Evolutionary conservation across 2,797 vertebrate genomes (phyloP).

Genomic region (Odontamblyopus rebecca): DNA sequence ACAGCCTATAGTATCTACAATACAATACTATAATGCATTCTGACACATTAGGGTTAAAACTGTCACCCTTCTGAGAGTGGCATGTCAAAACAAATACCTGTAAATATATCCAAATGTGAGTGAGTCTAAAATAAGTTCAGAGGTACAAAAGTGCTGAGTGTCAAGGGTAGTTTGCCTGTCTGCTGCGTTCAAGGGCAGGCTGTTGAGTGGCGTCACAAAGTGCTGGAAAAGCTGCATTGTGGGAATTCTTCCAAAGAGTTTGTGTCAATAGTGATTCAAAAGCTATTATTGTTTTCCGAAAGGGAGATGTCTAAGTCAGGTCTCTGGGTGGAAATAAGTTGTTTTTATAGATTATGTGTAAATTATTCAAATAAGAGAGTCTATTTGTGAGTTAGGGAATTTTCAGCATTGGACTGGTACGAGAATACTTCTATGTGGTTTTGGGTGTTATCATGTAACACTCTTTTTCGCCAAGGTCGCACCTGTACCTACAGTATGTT

Average conservation of each 20-base stretch:
- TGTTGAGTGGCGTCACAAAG: constrained; percentile 42
- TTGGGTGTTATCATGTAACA: too few species aligned
- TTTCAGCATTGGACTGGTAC: too few species aligned
- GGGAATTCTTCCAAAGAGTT: constrained; percentile 30
- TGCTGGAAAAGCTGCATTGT: constrained; percentile 31
- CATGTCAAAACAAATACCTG: constrained; percentile 14
- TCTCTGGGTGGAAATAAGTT: not conserved
- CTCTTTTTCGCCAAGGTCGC: too few species aligned
- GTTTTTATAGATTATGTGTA: not conserved
- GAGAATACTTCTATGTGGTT: too few species aligned
- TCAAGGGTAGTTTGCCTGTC: constrained; percentile 36
- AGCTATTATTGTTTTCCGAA: constrained; percentile 21
- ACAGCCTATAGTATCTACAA: constrained; percentile 17
- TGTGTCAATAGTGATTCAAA: constrained; percentile 14
- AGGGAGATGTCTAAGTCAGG: constrained; percentile 4
- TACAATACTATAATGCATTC: constrained; percentile 17
- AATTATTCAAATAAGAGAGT: too few species aligned
- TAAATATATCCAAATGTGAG: constrained; percentile 9
- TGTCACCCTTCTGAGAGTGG: constrained; percentile 13
- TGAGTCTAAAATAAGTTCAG: constrained; percentile 6
- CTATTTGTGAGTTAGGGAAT: too few species aligned
- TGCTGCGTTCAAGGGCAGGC: constrained; percentile 34
- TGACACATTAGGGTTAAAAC: constrained; percentile 7
- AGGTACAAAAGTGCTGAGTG: constrained; percentile 32
- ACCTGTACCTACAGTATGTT: too few species aligned